phyloP scores from a whole-genome alignment of 2,113 vertebrate species.

The Calypte anna region DNA sequence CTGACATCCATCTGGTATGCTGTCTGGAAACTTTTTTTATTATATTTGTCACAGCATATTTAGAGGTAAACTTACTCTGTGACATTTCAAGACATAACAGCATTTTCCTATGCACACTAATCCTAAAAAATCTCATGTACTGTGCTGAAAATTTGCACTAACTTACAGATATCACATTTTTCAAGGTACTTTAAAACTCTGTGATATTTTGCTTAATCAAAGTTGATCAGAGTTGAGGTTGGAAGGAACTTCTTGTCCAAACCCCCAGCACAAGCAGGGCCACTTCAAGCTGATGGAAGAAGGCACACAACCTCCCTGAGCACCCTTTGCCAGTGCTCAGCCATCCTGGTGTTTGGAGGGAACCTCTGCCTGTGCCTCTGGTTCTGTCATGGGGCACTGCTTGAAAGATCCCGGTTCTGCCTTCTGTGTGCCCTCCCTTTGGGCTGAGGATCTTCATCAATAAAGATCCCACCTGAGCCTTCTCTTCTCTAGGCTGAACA shows the following conservation, averaged over 20 bases:
- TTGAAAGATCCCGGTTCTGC: neutral
- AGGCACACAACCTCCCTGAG: neutral
- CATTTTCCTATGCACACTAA: neutral
- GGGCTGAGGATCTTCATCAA: neutral
- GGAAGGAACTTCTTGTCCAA: neutral
- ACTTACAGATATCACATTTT: neutral
- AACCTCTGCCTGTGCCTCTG: neutral
- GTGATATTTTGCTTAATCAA: neutral
- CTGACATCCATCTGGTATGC: constrained; percentile 29
- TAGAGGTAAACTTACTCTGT: constrained; percentile 13
- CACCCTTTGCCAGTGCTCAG: neutral
- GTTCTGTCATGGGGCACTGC: neutral
- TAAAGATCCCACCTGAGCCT: neutral
- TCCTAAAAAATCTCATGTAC: neutral
- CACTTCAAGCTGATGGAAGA: neutral
- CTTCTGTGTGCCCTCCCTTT: neutral
- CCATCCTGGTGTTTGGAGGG: neutral
- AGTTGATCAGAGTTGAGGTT: neutral
- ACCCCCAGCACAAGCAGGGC: neutral
- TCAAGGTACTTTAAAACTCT: neutral
- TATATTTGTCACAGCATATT: constrained; percentile 41
- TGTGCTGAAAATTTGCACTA: neutral
- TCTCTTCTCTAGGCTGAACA: neutral
- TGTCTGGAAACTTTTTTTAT: constrained; percentile 42
- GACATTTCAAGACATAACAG: neutral